Percentiles rank a stretch among this genome's conserved stretches.
phyloP scores from a whole-genome alignment of 2,888 invertebrate genomes.

The Subacronicta megacephala region DNA sequence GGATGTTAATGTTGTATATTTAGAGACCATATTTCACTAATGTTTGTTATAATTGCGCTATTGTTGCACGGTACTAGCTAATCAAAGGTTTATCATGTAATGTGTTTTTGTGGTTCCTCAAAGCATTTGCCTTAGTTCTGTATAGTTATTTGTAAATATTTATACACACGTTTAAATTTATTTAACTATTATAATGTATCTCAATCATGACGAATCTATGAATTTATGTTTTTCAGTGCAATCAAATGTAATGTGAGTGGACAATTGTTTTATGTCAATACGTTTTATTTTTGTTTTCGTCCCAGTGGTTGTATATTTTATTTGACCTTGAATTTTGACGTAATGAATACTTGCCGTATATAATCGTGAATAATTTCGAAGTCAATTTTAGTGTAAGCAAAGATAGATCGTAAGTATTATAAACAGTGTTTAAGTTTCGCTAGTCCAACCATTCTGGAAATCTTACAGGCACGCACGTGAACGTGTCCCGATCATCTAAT shows the following conservation, averaged over 20 bases:
- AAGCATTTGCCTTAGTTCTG: slow-evolving; percentile 81
- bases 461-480: slow-evolving; percentile 18
- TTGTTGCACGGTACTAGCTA: slow-evolving; percentile 36
- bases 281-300: slow-evolving; percentile 30
- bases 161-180: slow-evolving; percentile 42
- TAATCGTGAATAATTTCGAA: slow-evolving; percentile 49
- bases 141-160: slow-evolving; percentile 57
- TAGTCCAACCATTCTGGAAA: slow-evolving; percentile 60
- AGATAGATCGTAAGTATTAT: slow-evolving; percentile 50
- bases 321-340: slow-evolving; percentile 38
- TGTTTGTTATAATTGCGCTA: slow-evolving; percentile 26
- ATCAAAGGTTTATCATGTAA: slow-evolving; percentile 45
- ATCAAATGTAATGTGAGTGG: slow-evolving; percentile 42
- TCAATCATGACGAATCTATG: slow-evolving; percentile 56
- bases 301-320: slow-evolving; percentile 47
- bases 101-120: slow-evolving; percentile 80
- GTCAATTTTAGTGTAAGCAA: slow-evolving; percentile 60
- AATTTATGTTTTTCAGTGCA: slow-evolving; percentile 53
- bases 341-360: slow-evolving; percentile 60
- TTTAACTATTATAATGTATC: slow-evolving; percentile 41
- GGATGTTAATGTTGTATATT: slow-evolving; percentile 42
- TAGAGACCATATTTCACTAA: slow-evolving; percentile 46
- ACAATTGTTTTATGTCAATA: slow-evolving; percentile 18
- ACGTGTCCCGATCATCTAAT: slow-evolving; percentile 7
- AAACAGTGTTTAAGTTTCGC: slow-evolving; percentile 57